These are phyloP conservation scores for Anolis apletophallus DNA, from an alignment of 2,797 vertebrate species.

Conservation along the genomic window DNA sequence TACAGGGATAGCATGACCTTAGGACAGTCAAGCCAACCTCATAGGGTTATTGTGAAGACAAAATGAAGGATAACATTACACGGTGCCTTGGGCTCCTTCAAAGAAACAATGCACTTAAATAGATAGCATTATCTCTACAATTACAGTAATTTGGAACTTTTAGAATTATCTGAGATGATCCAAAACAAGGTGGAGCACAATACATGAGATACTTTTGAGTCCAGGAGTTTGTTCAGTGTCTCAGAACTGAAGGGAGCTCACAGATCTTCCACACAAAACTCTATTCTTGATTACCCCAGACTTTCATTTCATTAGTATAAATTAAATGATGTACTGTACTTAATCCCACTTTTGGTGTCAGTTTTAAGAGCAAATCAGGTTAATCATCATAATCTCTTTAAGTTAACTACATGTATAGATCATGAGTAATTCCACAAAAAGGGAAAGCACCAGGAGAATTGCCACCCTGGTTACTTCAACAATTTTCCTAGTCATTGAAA, in stretches of 20 bases:
- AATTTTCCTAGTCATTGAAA: too few species aligned
- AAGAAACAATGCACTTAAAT: background rate
- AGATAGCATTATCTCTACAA: background rate
- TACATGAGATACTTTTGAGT: background rate
- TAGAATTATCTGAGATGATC: background rate
- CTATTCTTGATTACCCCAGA: background rate
- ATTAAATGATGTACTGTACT: background rate
- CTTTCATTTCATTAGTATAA: background rate
- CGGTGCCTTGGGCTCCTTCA: background rate
- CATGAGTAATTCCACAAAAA: too few species aligned
- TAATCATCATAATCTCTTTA: too few species aligned
- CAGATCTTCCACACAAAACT: background rate
- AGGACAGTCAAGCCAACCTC: background rate
- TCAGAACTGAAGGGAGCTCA: background rate
- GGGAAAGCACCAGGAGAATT: too few species aligned
- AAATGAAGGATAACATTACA: background rate
- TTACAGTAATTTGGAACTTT: background rate
- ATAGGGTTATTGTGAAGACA: background rate
- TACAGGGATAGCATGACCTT: background rate
- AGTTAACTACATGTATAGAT: too few species aligned
- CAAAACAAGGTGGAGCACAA: background rate
- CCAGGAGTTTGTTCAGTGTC: background rate
- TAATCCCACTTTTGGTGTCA: background rate
- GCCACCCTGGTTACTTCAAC: too few species aligned
- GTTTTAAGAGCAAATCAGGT: too few species aligned